Conservation (phyloP, 2,113 vertebrate species). For the Thymallus thymallus region DNA sequence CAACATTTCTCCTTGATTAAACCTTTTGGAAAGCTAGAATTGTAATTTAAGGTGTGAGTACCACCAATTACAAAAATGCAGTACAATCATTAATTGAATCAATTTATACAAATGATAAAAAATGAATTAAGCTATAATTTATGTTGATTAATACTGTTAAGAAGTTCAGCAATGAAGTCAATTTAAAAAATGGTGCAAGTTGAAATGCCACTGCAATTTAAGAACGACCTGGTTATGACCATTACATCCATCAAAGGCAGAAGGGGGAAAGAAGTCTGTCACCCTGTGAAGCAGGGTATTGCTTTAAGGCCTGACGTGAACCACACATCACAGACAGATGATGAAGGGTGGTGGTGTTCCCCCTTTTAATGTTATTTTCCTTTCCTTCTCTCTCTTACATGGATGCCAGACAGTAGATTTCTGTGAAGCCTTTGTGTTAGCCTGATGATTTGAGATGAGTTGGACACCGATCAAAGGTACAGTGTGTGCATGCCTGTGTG, state of each 20-base stretch:
- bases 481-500: not conserved
- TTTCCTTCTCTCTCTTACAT: conserved; percentile 1
- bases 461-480: not conserved
- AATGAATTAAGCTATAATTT: too few relatives aligned
- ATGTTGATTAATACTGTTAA: too few relatives aligned
- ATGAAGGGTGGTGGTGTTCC: conserved; percentile 4
- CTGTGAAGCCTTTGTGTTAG: conserved; percentile 5
- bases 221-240: too few relatives aligned
- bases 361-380: not conserved
- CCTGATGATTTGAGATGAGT: conserved; percentile 17
- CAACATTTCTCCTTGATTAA: too few relatives aligned
- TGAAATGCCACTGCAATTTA: too few relatives aligned
- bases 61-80: too few relatives aligned
- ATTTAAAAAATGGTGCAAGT: too few relatives aligned
- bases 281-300: not conserved
- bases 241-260: conserved; percentile 1
- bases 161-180: too few relatives aligned
- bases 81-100: too few relatives aligned
- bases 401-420: not conserved
- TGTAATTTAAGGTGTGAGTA: too few relatives aligned
- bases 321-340: not conserved
- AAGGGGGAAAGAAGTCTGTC: not conserved
- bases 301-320: conserved; percentile 13
- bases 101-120: too few relatives aligned
- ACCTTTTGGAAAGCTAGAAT: too few relatives aligned